Evolutionary conservation across 2,888 invertebrate species (phyloP).

Genomic region (Alitta virens): DNA sequence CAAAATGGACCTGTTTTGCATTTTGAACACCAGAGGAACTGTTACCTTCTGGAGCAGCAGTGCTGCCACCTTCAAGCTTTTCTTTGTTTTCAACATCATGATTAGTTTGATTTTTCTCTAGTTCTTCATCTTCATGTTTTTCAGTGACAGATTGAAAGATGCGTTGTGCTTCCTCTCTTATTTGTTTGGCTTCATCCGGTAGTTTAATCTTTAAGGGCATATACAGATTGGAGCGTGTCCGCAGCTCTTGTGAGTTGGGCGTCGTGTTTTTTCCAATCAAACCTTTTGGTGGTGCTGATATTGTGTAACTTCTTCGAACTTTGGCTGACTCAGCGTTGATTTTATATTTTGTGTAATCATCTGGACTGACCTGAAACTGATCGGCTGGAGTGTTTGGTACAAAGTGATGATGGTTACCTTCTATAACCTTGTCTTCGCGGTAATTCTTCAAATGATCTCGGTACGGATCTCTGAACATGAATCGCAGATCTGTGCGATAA

Average conservation of each 20-base stretch:
- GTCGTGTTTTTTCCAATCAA: conserved; percentile 1
- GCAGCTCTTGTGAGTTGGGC: conserved; percentile 3
- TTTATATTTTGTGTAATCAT: conserved; percentile 6
- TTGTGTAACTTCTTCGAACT: conserved; percentile 35
- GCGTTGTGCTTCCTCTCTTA: conserved; percentile 41
- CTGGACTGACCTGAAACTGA: neutral
- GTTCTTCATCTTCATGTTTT: conserved; percentile 31
- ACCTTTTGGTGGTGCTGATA: conserved; percentile 36
- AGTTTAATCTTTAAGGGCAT: conserved; percentile 39
- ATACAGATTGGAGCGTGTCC: conserved; percentile 33
- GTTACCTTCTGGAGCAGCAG: neutral
- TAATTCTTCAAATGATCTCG: conserved; percentile 33
- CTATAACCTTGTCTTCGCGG: conserved; percentile 35
- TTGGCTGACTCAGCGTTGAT: conserved; percentile 45
- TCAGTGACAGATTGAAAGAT: conserved; percentile 39
- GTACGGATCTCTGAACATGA: conserved; percentile 48
- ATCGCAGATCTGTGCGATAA: conserved; percentile 43
- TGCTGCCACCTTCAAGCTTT: neutral
- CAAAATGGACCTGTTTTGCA: neutral
- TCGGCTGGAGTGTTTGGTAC: conserved; percentile 31
- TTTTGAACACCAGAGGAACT: neutral
- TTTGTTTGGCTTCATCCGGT: conserved; percentile 39
- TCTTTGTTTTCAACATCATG: conserved; percentile 1
- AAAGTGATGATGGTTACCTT: conserved; percentile 41
- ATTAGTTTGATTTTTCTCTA: neutral